A percentile compares a stretch with the other conserved stretches of the same genome.
Evolutionary conservation across 1,140 invertebrate species (phyloP).

Genomic region (Cotesia glomerata): DNA sequence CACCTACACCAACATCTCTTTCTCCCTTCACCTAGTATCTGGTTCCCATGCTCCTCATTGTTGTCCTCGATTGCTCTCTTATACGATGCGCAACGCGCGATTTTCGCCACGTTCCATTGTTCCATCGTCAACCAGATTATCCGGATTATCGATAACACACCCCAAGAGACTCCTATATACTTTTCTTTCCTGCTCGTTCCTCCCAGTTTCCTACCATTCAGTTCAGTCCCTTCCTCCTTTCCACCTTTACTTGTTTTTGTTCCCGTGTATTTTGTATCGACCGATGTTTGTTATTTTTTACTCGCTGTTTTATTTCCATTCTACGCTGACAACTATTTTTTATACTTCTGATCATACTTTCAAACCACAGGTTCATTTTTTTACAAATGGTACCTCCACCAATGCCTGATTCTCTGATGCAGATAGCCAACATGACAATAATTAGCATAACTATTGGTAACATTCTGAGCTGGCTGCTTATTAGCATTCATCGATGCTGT

Average conservation of each 20-base stretch:
- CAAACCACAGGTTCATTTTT: too few relatives aligned
- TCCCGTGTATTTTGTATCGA: too few relatives aligned
- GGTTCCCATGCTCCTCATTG: neutral
- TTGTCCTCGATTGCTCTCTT: constrained; percentile 27
- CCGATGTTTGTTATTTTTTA: neutral
- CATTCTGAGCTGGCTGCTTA: constrained; percentile 7
- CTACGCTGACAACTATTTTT: too few relatives aligned
- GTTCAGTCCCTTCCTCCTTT: neutral
- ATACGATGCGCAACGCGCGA: constrained; percentile 1
- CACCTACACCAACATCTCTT: neutral
- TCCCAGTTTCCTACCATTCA: neutral
- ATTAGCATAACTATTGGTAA: constrained; percentile 61
- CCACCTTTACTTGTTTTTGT: neutral
- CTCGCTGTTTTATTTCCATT: neutral
- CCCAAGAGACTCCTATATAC: constrained; percentile 14
- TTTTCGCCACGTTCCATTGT: constrained; percentile 31
- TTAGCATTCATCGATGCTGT: neutral
- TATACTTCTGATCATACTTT: too few relatives aligned
- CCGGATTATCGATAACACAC: constrained; percentile 37
- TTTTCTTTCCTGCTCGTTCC: constrained; percentile 2
- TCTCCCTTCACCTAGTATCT: neutral
- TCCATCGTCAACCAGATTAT: constrained; percentile 35
- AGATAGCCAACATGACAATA: constrained; percentile 43
- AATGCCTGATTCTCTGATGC: too few relatives aligned
- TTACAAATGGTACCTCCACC: too few relatives aligned